phyloP scores from a whole-genome alignment of 2,797 vertebrate species.

The Xiphorhynchus erythropygius region DNA sequence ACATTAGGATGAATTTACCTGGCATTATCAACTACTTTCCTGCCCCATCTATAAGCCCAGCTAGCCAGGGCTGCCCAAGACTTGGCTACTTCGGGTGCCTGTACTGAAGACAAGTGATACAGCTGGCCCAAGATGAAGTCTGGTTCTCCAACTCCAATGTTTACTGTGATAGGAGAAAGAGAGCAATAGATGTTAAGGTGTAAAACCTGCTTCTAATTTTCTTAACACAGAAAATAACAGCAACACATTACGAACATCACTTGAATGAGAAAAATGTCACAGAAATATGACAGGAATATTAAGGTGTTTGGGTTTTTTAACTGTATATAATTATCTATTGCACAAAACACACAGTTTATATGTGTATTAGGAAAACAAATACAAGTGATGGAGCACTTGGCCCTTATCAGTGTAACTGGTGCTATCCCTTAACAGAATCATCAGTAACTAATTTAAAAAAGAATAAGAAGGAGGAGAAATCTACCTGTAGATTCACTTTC shows the following conservation, averaged over 20 bases:
- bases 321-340: background rate
- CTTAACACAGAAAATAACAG: background rate
- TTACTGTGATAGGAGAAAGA: constrained; percentile 78
- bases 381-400: background rate
- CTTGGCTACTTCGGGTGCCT: constrained; percentile 96
- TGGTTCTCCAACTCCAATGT: constrained; percentile 95
- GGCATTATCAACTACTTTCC: constrained; percentile 97
- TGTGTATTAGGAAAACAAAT: background rate
- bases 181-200: background rate
- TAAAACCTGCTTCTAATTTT: background rate
- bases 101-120: constrained; percentile 92
- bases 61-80: constrained; percentile 98
- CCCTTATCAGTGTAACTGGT: background rate
- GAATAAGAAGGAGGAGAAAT: background rate
- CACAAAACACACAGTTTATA: background rate
- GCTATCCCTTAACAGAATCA: background rate
- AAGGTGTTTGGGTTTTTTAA: background rate
- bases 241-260: background rate
- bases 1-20: constrained; percentile 79
- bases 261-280: background rate
- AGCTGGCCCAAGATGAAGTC: constrained; percentile 95
- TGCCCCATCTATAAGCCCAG: constrained; percentile 98
- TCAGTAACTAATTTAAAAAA: background rate
- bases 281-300: background rate
- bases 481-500: constrained; percentile 84